Conservation (phyloP, 2,888 invertebrate species). For the Luffia ferchaultella region DNA sequence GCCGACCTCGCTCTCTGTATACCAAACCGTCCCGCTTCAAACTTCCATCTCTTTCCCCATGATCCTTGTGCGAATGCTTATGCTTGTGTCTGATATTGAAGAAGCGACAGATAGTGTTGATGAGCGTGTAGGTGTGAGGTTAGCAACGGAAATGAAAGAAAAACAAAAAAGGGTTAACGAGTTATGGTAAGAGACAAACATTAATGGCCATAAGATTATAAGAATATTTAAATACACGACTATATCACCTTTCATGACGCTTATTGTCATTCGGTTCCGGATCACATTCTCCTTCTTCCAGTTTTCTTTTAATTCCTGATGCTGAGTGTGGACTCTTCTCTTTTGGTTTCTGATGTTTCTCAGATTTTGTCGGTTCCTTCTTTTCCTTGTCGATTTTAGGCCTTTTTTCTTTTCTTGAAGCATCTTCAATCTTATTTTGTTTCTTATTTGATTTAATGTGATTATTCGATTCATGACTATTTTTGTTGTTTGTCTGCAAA, state of each 20-base stretch:
- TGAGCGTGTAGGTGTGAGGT: conserved; percentile 13
- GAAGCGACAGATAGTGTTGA: conserved; percentile 40
- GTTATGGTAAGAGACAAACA: conserved; percentile 12
- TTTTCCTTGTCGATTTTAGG: conserved; percentile 32
- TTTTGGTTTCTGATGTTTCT: conserved; percentile 26
- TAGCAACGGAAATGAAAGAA: conserved; percentile 9
- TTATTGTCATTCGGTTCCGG: conserved; percentile 53
- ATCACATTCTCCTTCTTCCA: conserved; percentile 65
- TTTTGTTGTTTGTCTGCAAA: conserved; percentile 43
- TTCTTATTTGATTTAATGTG: conserved; percentile 41
- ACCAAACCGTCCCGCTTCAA: conserved; percentile 60
- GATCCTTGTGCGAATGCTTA: conserved; percentile 56
- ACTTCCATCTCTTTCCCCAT: conserved; percentile 53
- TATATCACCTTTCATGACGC: conserved; percentile 57
- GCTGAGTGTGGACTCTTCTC: conserved; percentile 41
- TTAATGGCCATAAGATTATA: background rate
- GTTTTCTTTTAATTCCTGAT: conserved; percentile 60
- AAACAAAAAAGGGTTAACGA: conserved; percentile 16
- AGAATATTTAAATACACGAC: conserved; percentile 2
- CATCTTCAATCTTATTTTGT: conserved; percentile 35
- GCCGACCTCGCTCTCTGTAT: conserved; percentile 56
- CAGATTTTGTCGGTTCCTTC: conserved; percentile 19
- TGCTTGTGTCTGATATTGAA: conserved; percentile 29
- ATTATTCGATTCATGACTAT: conserved; percentile 50
- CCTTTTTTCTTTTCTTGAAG: conserved; percentile 43